A percentile compares a stretch with the other conserved stretches of the same genome.
Conservation (phyloP, 2,113 vertebrate species). For the Cervus canadensis region DNA sequence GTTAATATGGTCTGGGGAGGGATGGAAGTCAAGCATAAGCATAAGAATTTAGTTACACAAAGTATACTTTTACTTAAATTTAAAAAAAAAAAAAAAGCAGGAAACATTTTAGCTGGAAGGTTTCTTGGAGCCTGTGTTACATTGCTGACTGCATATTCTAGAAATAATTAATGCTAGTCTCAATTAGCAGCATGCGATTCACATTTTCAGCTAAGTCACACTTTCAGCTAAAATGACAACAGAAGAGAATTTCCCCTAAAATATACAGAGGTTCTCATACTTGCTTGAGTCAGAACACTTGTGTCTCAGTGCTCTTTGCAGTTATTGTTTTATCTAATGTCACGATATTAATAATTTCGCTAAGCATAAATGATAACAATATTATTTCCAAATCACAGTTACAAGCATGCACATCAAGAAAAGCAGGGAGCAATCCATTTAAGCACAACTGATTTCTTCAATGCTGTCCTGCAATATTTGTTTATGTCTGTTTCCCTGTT, state of each 20-base stretch:
- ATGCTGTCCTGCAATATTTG: fast-evolving
- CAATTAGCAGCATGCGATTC: neutral
- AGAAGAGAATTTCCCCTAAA: neutral
- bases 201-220: neutral
- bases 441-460: neutral
- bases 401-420: neutral
- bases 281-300: neutral
- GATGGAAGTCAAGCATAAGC: neutral
- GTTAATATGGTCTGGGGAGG: neutral
- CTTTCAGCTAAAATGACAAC: neutral
- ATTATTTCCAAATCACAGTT: neutral
- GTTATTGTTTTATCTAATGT: neutral
- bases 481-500: neutral
- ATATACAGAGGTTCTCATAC: neutral
- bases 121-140: neutral
- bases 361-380: neutral
- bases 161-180: neutral
- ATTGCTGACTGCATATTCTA: neutral
- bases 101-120: neutral
- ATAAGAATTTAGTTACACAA: neutral
- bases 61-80: neutral
- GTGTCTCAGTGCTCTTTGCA: neutral
- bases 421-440: neutral
- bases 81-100: neutral
- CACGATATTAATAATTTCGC: neutral